A percentile compares a stretch with the other conserved stretches of the same genome.
Evolutionary conservation across 2,113 vertebrate species (phyloP).

Genomic region (Chunga burmeisteri): DNA sequence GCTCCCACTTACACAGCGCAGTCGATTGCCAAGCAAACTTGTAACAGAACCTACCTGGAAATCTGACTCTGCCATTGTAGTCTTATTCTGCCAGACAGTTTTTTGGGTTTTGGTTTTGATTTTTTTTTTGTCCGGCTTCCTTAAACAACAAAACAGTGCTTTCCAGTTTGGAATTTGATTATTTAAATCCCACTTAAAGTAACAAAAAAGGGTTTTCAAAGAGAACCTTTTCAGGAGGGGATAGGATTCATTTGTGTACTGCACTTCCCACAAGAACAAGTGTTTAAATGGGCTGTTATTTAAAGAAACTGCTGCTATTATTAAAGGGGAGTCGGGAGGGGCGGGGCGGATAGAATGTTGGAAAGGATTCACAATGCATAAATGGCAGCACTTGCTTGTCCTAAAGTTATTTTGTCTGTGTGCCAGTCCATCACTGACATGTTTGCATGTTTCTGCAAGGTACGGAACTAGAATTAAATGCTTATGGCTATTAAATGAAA

Average conservation of each 20-base stretch:
- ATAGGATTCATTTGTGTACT: neutral
- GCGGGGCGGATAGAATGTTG: neutral
- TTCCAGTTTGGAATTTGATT: conserved; percentile 18
- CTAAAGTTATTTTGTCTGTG: conserved; percentile 10
- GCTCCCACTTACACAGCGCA: neutral
- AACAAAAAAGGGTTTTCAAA: neutral
- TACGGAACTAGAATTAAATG: conserved; percentile 27
- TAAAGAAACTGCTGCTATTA: neutral
- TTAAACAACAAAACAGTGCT: neutral
- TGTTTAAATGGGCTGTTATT: neutral
- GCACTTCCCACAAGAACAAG: neutral
- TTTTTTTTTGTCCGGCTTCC: neutral
- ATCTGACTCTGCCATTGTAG: conserved; percentile 43
- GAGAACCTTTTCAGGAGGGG: neutral
- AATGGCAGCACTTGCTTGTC: conserved; percentile 10
- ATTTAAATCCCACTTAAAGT: conserved; percentile 18
- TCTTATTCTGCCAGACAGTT: neutral
- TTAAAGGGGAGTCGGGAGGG: neutral
- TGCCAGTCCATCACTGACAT: neutral
- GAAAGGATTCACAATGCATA: neutral
- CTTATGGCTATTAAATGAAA: conserved; percentile 8
- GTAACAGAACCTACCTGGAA: conserved; percentile 34
- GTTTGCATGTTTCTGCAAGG: conserved; percentile 37
- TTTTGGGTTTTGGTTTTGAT: neutral
- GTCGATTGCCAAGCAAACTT: conserved; percentile 6